Evolutionary conservation across 35 echinoderm and acorn worm species (phyloP), one percentile per base, ranked within the genome.

Genomic region (Patiria miniata): DNA sequence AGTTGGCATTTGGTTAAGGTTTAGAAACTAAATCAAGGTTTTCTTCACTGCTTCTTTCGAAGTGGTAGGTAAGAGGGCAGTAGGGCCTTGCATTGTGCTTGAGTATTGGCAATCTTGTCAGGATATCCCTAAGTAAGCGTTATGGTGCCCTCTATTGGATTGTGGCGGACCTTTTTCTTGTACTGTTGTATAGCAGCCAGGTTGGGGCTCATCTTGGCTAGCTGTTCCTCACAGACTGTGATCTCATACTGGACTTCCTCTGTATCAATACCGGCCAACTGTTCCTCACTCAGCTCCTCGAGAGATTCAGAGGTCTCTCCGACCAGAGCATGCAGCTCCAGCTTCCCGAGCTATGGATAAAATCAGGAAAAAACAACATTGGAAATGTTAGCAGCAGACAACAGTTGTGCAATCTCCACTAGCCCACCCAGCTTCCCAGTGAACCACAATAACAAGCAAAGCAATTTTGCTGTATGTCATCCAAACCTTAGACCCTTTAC

Each of bases 181-280:
- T 90, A 99, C 61, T 99, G 92, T 54, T 94, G 87, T 40, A 99
- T 99, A 47, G 96, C 96, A 23, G 89, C 96, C 22, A 99, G 81
- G 79, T 99, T 99, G 0, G 96, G 96, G 40, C 68, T 93, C 96
- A 99, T 99, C 78, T 94, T 94, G 8, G 68, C 83, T 2, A 99
- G 58, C 39, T 92, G 82, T 54, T 99, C 96, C 80, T 99, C 96
- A 32, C 80, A 68, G 3, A 99, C 93, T 0, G 96, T 92, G 51
- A 99, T 91, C 80, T 99, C 92, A 58, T 92, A 99, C 23, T 94
- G 89, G 17, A 99, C 87, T 16, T 92, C 87, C 26, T 99, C 92
- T 7, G 77, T 73, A 32, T 92, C 82, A 10, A 89, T 78, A 1
- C 38, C 39, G 34, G 69, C 47, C 14, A 99, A 51, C 38, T 99